Base-by-base conservation (phyloP, 2,797 vertebrate genomes). In the Spatula clypeata region DNA sequence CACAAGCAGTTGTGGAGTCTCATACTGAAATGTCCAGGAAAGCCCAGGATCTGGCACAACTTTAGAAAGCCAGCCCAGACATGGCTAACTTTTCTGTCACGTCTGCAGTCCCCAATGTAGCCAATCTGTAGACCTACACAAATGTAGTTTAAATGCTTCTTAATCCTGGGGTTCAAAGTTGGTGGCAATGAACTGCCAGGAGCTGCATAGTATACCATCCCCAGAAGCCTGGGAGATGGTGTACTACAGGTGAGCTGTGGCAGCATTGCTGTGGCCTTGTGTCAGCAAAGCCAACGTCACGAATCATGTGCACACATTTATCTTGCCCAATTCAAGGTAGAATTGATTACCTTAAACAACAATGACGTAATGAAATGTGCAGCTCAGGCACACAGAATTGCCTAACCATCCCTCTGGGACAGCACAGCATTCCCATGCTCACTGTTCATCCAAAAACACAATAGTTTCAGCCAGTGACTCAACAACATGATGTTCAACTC, bases 371-470 rank as follows among this genome's bases (percentile, higher is more conserved):
- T 2, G 38, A 49, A 79, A 70, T 27, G 1, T 44, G 13, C 15
- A 72, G 6, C 27, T 70, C 24, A 65, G 24, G 31, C 27, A 26
- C 10, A 6, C 7, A 15, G 49, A 67, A 65, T 54, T 9, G 69
- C 27, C 20, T 51, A 34, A 64, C 1, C 13, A 64, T 27, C 8
- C 6, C 11, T 38, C 11, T 1, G 13, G 44, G 44, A 26, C 26
- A 32, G 16, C 1, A 1, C 24, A 65, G 6, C 7, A 17, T 44
- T 71, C 27, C 40, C 0, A 0, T 7, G 4, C 5, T 40, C 58
- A 8, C 18, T 29, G 8, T 42, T 15, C 16, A 9, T 55, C 51
- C 20, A 38, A 34, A 86, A 75, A 65, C 17, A 16, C 51, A 12
- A 1, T 53, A 20, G 26, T 65, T 64, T 64, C 29, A 42, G 19